Base-by-base conservation (phyloP, 2,797 vertebrate species). In the Pagetopsis macropterus region DNA sequence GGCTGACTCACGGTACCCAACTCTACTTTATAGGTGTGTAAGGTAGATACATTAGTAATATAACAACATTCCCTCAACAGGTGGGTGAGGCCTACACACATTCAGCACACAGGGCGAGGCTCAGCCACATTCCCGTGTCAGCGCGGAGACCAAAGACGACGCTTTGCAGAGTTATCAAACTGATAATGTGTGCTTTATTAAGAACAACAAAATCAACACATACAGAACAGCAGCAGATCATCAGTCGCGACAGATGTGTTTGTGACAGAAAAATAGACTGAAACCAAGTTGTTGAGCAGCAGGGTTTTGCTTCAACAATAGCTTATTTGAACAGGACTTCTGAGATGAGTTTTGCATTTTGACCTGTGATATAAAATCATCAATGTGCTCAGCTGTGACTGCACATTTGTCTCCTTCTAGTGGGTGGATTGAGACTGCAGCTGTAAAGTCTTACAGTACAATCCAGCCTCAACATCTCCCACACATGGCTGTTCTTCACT, bases 351-450 rank as follows among this genome's bases (percentile, higher is more conserved):
- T 81, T 67, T 69, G 43, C 49, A 41, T 58, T 46, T 82, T 71
- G 31, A 76, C 23, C 37, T 69, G 56, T 23, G 60, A 62, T 56
- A 62, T 56, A 43, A 73, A 73, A 84, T 76, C 21, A 70, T 61
- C 58, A 50, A 19, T 9, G 57, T 64, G 48, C 27, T 64, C 33
- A 58, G 72, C 62, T 41, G 55, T 76, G 61, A 33, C 65, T 76
- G 58, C 56, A 65, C 69, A 41, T 87, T 82, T 91, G 92, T 89
- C 91, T 80, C 91, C 90, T 51, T 68, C 91, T 90, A 78, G 87
- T 91, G 93, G 92, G 15, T 43, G 48, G 12, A 58, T 5, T 62
- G 69, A 74, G 56, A 83, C 37, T 70, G 59, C 79, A 84, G 49
- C 62, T 50, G 55, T 59, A 64, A 64, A 48, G 17, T 4, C 31